Base-by-base conservation (phyloP, 2,797 vertebrate genomes). In the Gobio occitaniae region DNA sequence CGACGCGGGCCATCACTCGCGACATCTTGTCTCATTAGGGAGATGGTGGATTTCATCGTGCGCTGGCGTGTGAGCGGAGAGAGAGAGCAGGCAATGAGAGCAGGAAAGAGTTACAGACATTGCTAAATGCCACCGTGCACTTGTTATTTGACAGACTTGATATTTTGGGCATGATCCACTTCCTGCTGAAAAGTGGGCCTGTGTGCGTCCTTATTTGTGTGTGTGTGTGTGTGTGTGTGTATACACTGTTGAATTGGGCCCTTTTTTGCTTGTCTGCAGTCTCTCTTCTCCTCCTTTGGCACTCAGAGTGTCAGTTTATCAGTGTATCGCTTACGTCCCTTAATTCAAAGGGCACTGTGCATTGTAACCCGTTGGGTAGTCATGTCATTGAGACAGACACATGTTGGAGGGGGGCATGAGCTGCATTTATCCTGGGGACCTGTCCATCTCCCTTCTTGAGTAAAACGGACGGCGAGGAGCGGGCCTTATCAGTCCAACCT, bases 401-500 rank as follows among this genome's bases (percentile, higher is more conserved):
- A 90, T 93, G 94, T 94, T 94, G 90, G 91, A 91, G 91, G 91
- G 90, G 88, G 90, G 90, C 89, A 89, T 78, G 91, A 90, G 90
- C 90, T 88, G 86, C 72, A 79, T 86, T 86, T 94, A 87, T 91
- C 89, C 89, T 91, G 84, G 91, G 94, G 95, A 95, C 91, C 93
- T 93, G 94, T 94, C 95, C 93, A 89, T 96, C 95, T 93, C 90
- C 89, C 86, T 90, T 70, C 44, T 47, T 41, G 69, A 71, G 85
- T 68, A 69, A 85, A 86, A 80, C 80, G 72, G 86, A 89, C 88
- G 32, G 86, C 88, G 91, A 90, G 87, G 92, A 93, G 87, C 85
- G 86, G 86, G 86, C 89, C 94, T 97, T 97, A 96, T 96, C 96
- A 94, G 95, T 90, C 91, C 93, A 94, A 89, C 94, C 95, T 96